Evolutionary conservation across 2,888 invertebrate species (phyloP), one percentile per base, ranked within the genome.

Genomic region (Drosophila anomelani): DNA sequence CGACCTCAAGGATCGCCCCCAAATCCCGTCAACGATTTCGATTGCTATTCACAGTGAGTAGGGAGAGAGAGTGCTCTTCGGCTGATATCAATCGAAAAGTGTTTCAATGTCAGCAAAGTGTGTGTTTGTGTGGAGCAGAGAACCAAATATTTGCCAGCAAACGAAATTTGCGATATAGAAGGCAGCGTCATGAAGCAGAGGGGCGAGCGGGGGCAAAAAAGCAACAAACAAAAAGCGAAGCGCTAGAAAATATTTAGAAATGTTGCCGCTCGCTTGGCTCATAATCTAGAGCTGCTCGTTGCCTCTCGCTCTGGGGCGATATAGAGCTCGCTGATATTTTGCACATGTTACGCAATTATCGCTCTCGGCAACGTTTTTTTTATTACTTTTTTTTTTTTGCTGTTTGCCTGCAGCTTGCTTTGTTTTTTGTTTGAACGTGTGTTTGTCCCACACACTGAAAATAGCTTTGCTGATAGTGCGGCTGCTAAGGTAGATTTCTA

Each of bases 291-390:
- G 47, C 34, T 26, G 39, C 41, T 26, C 5, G 26, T 39, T 41
- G 13, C 23, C 58, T 49, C 57, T 57, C 38, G 12, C 39, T 59
- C 56, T 60, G 20, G 29, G 6, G 36, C 60, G 56, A 60, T 56
- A 60, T 41, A 60, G 60, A 57, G 32, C 63, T 43, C 4, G 60
- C 54, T 41, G 59, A 34, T 36, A 49, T 54, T 74, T 67, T 72
- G 76, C 77, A 74, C 57, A 73, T 61, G 80, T 85, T 85, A 85
- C 89, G 85, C 87, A 85, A 85, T 78, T 81, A 76, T 76, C 75
- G 79, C 84, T 79, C 73, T 85, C 59, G 47, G 32, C 55, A 57
- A 72, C 71, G 72, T 80, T 55, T 29, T 53, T 55, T 26, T 38
- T 29, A 0, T 0, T 61, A 15, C 66, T 29, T 34, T 60, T 54